Evolutionary conservation across 2,797 vertebrate genomes (phyloP).

Genomic region (Furcifer pardalis): DNA sequence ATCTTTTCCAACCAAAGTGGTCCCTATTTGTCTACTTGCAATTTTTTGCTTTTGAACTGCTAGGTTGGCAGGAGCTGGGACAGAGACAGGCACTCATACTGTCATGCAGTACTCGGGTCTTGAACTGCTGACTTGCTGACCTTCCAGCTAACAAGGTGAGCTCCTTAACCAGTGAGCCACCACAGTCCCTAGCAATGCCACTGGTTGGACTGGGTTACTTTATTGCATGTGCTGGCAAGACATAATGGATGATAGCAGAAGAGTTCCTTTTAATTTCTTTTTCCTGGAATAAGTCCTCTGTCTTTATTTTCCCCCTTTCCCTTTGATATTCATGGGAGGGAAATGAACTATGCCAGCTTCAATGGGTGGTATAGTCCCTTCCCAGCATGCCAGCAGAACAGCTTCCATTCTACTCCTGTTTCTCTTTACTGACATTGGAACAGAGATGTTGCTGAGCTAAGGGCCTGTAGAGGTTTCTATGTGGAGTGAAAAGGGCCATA

Average conservation of each 20-base stretch:
- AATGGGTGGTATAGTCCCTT: not conserved
- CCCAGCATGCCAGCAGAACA: not conserved
- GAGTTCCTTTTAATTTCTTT: not conserved
- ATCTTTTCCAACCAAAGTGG: too few relatives aligned
- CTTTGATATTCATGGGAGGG: not conserved
- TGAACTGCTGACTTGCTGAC: too few relatives aligned
- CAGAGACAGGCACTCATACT: too few relatives aligned
- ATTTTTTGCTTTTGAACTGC: too few relatives aligned
- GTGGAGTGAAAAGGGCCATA: not conserved
- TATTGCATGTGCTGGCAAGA: not conserved
- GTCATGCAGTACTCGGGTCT: too few relatives aligned
- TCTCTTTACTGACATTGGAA: not conserved
- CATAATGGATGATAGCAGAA: not conserved
- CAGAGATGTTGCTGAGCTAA: not conserved
- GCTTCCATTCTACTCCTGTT: not conserved
- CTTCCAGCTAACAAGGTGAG: too few relatives aligned
- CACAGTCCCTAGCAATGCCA: too few relatives aligned
- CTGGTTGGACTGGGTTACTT: not conserved
- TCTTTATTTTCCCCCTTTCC: not conserved
- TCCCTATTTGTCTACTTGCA: too few relatives aligned
- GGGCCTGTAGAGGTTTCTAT: not conserved
- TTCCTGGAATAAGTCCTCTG: not conserved
- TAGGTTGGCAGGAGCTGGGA: too few relatives aligned
- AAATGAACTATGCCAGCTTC: not conserved
- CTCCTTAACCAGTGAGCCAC: too few relatives aligned